Base-by-base conservation (phyloP, 2,797 vertebrate species). In the Pangasius djambal region DNA sequence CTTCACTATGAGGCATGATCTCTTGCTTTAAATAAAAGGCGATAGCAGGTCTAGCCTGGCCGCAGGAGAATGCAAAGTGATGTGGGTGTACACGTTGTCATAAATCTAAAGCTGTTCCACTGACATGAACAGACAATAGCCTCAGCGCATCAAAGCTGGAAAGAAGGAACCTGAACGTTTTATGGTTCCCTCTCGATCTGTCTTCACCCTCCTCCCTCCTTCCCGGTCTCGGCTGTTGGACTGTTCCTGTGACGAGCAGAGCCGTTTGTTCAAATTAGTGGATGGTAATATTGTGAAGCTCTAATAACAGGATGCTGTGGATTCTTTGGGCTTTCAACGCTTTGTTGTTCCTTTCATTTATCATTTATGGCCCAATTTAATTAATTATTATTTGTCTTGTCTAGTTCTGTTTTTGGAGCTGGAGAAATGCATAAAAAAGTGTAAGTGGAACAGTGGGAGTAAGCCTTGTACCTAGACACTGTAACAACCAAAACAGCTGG, bases 101-200 rank as follows among this genome's bases (percentile, higher is more conserved):
- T 97, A 96, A 96, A 96, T 96, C 95, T 95, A 89, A 59, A 89
- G 52, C 3, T n/a, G 25, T 63, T 57, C 92, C 92, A 92, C 88
- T 86, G 92, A 79, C 88, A 59, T 86, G 86, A 89, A 91, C 91
- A 91, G 89, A 59, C 86, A 93, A 88, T 90, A 90, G 91, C 85
- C 63, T 85, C 65, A 59, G 95, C 95, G 95, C 96, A 95, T 97
- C 96, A 97, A 97, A 97, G 96, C 79, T 89, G 18, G 90, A 92
- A 83, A 63, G 91, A 94, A 92, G 89, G 65, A 92, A 74, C 84
- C 75, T 88, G 88, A 90, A 94, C 88, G 90, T 90, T 94, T 95
- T 91, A 90, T 93, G 93, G 93, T 94, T 95, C 95, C 95, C 96
- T 96, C 93, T n/a, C 57, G 52, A 31, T 75, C 50, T 86, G 65